These are phyloP conservation scores for Platycheirus rosarum DNA, from an alignment of 2,888 invertebrate species.

Conservation along the genomic window DNA sequence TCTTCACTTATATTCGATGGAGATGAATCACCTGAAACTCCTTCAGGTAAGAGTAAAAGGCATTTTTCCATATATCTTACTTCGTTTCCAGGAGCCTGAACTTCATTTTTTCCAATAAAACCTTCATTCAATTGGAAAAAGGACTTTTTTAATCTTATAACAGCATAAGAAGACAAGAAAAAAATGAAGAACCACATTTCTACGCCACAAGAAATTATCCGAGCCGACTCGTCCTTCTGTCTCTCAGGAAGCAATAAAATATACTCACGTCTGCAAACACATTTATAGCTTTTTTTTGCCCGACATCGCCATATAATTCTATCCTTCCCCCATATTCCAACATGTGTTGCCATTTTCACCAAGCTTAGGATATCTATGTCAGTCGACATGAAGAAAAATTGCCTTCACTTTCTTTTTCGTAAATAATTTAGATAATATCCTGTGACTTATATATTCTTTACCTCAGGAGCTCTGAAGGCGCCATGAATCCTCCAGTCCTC, in stretches of 20 bases:
- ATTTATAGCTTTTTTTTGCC: not conserved
- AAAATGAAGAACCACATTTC: constrained; percentile 18
- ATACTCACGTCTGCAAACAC: constrained; percentile 38
- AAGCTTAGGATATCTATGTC: not conserved
- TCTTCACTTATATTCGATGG: no score
- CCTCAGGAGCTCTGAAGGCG: not conserved
- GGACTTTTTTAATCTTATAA: constrained; percentile 45
- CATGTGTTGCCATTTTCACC: constrained; percentile 24
- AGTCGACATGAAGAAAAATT: constrained; percentile 37
- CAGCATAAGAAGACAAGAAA: not conserved
- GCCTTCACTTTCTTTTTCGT: constrained; percentile 63
- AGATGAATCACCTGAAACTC: constrained; percentile 45
- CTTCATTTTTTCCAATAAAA: constrained; percentile 56
- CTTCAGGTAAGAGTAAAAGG: not conserved
- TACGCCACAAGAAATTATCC: constrained; percentile 59
- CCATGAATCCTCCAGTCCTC: not conserved
- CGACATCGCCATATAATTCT: not conserved
- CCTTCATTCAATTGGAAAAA: constrained; percentile 11
- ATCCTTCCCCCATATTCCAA: not conserved
- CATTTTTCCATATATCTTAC: constrained; percentile 17
- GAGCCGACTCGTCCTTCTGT: not conserved
- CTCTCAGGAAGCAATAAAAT: constrained; percentile 62
- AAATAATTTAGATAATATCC: constrained; percentile 69
- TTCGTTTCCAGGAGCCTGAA: constrained; percentile 60
- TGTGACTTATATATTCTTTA: constrained; percentile 63